Evolutionary conservation across 2,888 invertebrate species (phyloP).

Genomic region (Spisula solida): DNA sequence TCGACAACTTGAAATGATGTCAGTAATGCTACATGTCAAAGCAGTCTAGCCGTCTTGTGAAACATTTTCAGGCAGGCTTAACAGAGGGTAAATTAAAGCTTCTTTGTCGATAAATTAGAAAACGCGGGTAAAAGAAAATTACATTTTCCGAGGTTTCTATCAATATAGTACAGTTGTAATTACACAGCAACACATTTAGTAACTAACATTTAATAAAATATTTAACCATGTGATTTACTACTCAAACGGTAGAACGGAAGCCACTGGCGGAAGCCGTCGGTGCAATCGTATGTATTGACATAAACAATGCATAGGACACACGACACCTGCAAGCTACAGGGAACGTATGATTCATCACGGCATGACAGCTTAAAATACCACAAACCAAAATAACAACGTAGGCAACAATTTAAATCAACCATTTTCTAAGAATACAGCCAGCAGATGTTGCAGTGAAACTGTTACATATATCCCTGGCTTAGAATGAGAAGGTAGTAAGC

Average conservation of each 20-base stretch:
- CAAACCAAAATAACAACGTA: no score
- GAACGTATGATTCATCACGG: neutral
- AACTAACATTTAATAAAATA: constrained; percentile 9
- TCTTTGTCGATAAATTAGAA: constrained; percentile 6
- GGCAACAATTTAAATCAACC: no score
- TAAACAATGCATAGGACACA: neutral
- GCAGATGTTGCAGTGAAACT: no score
- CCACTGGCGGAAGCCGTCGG: neutral
- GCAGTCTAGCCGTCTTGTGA: neutral
- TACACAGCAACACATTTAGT: neutral
- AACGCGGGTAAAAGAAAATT: neutral
- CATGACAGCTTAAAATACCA: neutral
- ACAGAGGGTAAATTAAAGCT: neutral
- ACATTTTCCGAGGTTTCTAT: constrained; percentile 4
- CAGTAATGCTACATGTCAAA: neutral
- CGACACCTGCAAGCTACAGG: constrained; percentile 16
- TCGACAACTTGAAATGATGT: neutral
- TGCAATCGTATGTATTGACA: neutral
- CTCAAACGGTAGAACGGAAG: neutral
- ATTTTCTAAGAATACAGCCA: no score
- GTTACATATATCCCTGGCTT: no score
- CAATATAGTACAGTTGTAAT: constrained; percentile 14
- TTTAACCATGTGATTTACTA: constrained; percentile 10
- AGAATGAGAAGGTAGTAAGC: no score
- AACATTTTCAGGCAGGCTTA: neutral